Percentiles rank a stretch among this genome's conserved stretches.
These are phyloP conservation scores for Latrodectus elegans DNA, from an alignment of 2,888 invertebrate species.

Conservation along the genomic window DNA sequence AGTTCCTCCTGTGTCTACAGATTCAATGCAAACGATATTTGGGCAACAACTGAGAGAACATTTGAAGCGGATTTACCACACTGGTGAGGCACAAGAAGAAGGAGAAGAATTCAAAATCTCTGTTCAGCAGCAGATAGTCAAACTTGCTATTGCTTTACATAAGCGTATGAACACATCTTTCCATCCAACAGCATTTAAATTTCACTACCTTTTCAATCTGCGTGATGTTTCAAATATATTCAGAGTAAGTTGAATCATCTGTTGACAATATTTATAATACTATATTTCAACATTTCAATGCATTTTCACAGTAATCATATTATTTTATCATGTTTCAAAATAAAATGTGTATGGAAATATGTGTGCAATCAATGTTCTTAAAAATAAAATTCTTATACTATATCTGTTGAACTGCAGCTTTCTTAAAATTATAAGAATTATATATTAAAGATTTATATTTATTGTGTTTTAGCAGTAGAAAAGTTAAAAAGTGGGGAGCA, in stretches of 20 bases:
- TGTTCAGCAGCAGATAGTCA: conserved; percentile 84
- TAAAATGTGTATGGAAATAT: too few species aligned
- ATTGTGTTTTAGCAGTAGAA: too few species aligned
- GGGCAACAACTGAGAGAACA: conserved; percentile 91
- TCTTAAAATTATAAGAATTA: too few species aligned
- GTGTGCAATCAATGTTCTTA: too few species aligned
- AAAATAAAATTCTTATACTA: too few species aligned
- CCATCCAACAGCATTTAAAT: conserved; percentile 95
- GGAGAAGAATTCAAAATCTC: conserved; percentile 72
- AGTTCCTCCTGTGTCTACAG: conserved; percentile 86
- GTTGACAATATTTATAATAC: neutral
- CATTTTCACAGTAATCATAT: too few species aligned
- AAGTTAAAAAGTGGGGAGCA: too few species aligned
- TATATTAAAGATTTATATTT: too few species aligned
- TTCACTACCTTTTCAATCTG: conserved; percentile 96
- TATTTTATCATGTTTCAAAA: too few species aligned
- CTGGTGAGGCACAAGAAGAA: conserved; percentile 31
- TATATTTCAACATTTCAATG: neutral
- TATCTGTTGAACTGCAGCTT: too few species aligned
- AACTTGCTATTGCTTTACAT: conserved; percentile 88
- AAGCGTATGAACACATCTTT: conserved; percentile 90
- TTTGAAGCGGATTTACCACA: conserved; percentile 76
- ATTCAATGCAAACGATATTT: conserved; percentile 91
- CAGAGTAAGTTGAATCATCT: conserved; percentile 80
- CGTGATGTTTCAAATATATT: conserved; percentile 96